Base-by-base conservation (phyloP, 2,888 invertebrate genomes). In the Dastarcus helophoroides region DNA sequence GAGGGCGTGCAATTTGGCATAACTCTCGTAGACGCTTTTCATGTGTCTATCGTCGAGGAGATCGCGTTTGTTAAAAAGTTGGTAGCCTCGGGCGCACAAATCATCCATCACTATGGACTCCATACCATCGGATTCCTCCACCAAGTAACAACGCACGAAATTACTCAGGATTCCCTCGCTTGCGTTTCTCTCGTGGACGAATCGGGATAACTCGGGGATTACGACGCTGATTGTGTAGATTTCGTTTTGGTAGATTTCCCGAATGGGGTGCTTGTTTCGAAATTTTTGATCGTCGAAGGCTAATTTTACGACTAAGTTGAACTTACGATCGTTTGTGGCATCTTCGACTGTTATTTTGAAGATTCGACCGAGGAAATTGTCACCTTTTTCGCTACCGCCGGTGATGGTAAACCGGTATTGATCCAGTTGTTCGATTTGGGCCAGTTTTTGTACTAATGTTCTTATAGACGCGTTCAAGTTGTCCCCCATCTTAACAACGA, bases 1-100 rank as follows among this genome's bases (percentile, higher is more conserved):
- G 3, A 74, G 37, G 0, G 71, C 74, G 46, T 76, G 76, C 34
- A 64, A 72, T 40, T 71, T 61, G 0, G 62, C 64, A 13, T 65
- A 41, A 12, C 50, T 50, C 3, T 45, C 47, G 2, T 62, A 42
- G 1, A 57, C 53, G 1, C 50, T 37, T 0, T 46, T 38, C 0
- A 60, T 59, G 26, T 62, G 61, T n/a, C n/a, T n/a, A n/a, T n/a
- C n/a, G n/a, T n/a, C n/a, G n/a, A n/a, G n/a, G n/a, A n/a, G n/a
- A n/a, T n/a, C n/a, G n/a, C n/a, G 38, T 37, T 35, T 32, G 26
- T 26, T 31, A 39, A 31, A 32, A 27, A 19, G 19, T 19, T 19
- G 7, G 19, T 7, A 19, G 19, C 19, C 19, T 19, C n/a, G 7
- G n/a, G n/a, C 7, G 6, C n/a, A 7, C n/a, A 19, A 19, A 19